These are phyloP conservation scores for Psix sp. DNA, from an alignment of 1,140 invertebrate species.

Conservation along the genomic window DNA sequence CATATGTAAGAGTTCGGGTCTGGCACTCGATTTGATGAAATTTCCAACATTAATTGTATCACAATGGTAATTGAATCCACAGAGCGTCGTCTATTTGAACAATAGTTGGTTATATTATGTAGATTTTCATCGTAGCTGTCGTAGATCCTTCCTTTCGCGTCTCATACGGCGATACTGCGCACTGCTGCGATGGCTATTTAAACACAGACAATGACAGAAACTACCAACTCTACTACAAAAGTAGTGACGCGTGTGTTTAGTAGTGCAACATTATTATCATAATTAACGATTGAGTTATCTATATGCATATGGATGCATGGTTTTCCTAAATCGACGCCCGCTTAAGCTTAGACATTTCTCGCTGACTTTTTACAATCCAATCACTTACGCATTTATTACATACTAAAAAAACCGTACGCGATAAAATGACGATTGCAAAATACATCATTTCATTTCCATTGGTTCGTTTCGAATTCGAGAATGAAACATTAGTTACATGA, in stretches of 20 bases:
- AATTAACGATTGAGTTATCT: too few relatives aligned
- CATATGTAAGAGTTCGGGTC: conserved; percentile 75
- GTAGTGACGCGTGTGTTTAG: conserved; percentile 66
- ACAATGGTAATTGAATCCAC: conserved; percentile 78
- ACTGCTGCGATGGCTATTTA: conserved; percentile 72
- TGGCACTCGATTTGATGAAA: conserved; percentile 77
- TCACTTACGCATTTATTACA: too few relatives aligned
- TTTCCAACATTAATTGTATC: conserved; percentile 78
- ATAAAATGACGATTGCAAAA: too few relatives aligned
- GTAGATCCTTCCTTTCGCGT: conserved; percentile 60
- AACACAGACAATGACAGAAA: conserved; percentile 77
- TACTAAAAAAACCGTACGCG: too few relatives aligned
- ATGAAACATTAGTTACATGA: too few relatives aligned
- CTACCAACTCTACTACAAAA: conserved; percentile 72
- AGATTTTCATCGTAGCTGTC: conserved; percentile 75
- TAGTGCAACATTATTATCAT: conserved; percentile 71
- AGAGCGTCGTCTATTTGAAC: conserved; percentile 77
- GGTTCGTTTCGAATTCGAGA: too few relatives aligned
- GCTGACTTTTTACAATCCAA: too few relatives aligned
- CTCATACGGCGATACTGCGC: conserved; percentile 45
- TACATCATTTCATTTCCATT: too few relatives aligned
- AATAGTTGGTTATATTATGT: conserved; percentile 79
- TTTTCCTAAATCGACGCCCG: too few relatives aligned
- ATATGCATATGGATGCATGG: too few relatives aligned
- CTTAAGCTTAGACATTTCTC: too few relatives aligned